phyloP scores from a whole-genome alignment of 1,140 invertebrate species.

The Eurosta solidaginis region DNA sequence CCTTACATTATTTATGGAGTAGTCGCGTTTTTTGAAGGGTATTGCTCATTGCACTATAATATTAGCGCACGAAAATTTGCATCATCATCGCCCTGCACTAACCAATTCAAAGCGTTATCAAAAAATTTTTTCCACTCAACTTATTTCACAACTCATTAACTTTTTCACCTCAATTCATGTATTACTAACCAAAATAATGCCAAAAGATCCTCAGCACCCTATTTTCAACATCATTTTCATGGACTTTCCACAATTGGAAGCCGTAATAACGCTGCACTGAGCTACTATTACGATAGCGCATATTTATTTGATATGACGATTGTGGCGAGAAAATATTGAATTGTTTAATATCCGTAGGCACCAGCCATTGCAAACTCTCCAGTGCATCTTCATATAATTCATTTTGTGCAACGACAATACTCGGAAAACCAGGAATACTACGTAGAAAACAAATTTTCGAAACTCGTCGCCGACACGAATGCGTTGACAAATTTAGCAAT shows the following conservation, averaged over 20 bases:
- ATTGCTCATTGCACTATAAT: too few relatives aligned
- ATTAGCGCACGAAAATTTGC: too few relatives aligned
- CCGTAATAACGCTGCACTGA: conserved; percentile 48
- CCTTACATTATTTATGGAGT: too few relatives aligned
- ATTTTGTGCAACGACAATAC: conserved; percentile 42
- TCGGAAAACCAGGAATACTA: conserved; percentile 40
- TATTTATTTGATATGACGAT: conserved; percentile 53
- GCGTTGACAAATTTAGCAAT: background rate
- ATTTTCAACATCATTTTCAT: conserved; percentile 43
- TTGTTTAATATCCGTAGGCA: conserved; percentile 47
- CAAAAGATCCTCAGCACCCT: conserved; percentile 40
- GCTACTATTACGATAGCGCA: conserved; percentile 46
- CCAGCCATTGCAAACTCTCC: conserved; percentile 51
- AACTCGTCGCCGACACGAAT: background rate
- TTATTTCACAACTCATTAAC: background rate
- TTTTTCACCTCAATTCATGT: background rate
- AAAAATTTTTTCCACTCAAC: background rate
- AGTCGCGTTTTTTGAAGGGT: too few relatives aligned
- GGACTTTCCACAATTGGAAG: conserved; percentile 52
- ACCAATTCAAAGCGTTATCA: too few relatives aligned
- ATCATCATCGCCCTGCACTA: too few relatives aligned
- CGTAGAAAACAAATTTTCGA: conserved; percentile 36
- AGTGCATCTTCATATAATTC: conserved; percentile 51
- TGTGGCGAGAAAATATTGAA: conserved; percentile 48
- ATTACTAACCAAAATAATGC: conserved; percentile 45